These are phyloP conservation scores for Sparidentex hasta DNA, from an alignment of 2,797 vertebrate genomes.

Conservation along the genomic window DNA sequence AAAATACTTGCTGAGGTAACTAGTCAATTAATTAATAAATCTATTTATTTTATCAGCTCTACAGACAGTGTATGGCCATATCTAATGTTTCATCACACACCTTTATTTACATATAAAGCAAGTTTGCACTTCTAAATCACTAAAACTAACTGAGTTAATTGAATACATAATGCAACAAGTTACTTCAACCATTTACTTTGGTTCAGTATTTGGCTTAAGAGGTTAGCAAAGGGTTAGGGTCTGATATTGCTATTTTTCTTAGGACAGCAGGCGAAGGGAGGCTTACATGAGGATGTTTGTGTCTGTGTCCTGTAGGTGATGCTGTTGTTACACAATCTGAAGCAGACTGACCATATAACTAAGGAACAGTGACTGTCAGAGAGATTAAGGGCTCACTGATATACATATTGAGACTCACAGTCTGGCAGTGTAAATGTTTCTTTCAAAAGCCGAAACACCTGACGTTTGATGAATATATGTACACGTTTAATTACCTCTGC, in stretches of 20 bases:
- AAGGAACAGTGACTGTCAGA: constrained; percentile 13
- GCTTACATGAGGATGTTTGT: constrained; percentile 34
- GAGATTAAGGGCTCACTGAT: constrained; percentile 27
- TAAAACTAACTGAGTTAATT: not conserved
- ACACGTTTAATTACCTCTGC: not conserved
- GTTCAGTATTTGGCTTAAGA: constrained; percentile 10
- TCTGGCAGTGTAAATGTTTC: not conserved
- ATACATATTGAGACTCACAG: not conserved
- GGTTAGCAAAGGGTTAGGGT: not conserved
- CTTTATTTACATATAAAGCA: not conserved
- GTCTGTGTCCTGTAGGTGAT: constrained; percentile 62
- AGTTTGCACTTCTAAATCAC: not conserved
- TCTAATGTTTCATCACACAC: not conserved
- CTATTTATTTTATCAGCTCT: not conserved
- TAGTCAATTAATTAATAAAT: too few relatives aligned
- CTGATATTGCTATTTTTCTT: not conserved
- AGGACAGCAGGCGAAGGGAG: not conserved
- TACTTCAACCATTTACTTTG: not conserved
- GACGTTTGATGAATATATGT: not conserved
- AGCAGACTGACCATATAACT: not conserved
- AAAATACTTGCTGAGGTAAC: too few relatives aligned
- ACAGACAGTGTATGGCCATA: not conserved
- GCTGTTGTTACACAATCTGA: constrained; percentile 67
- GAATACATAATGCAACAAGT: not conserved
- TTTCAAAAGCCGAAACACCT: not conserved